A percentile compares a stretch with the other conserved stretches of the same genome.
phyloP scores from a whole-genome alignment of 2,113 vertebrate genomes.

The Nettapus auritus region DNA sequence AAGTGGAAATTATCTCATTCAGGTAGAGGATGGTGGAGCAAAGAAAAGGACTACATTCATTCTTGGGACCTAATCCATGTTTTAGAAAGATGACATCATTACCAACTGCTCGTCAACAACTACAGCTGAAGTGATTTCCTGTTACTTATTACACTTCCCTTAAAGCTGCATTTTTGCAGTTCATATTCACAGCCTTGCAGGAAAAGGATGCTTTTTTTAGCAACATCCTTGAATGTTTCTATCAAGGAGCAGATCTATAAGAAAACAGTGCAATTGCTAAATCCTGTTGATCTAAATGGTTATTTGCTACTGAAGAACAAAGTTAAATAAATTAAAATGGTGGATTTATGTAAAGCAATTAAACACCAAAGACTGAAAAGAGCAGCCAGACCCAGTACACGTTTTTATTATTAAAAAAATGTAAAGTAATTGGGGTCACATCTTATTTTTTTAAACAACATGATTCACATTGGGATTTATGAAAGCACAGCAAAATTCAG shows the following conservation, averaged over 20 bases:
- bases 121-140: constrained; percentile 43
- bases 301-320: neutral
- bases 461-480: neutral
- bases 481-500: neutral
- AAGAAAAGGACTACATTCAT: neutral
- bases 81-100: constrained; percentile 18
- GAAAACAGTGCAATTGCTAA: neutral
- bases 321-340: neutral
- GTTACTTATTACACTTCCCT: neutral
- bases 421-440: neutral
- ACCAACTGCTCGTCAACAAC: neutral
- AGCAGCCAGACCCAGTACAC: too few relatives aligned
- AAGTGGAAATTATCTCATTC: neutral
- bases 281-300: neutral
- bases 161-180: constrained; percentile 60
- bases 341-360: neutral
- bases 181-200: constrained; percentile 41
- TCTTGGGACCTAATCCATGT: neutral
- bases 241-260: constrained; percentile 21
- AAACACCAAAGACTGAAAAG: neutral
- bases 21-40: neutral
- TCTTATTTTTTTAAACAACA: neutral
- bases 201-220: constrained; percentile 75
- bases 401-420: neutral
- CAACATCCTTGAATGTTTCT: constrained; percentile 58